phyloP scores from a whole-genome alignment of 1,140 invertebrate genomes.

The Phortica variegata region DNA sequence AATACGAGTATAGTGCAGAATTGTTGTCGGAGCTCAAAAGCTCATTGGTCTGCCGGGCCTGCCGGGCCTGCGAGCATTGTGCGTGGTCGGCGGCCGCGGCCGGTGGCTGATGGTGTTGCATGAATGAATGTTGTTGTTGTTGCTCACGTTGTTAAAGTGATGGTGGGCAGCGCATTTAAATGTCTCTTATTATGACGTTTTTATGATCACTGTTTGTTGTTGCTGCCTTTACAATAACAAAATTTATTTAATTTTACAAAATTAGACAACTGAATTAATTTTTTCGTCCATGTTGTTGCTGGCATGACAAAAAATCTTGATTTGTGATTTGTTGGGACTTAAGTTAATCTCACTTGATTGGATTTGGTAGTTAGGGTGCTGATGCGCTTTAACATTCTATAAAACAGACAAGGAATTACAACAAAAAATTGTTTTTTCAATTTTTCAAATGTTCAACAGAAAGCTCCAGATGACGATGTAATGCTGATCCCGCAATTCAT shows the following conservation, averaged over 20 bases:
- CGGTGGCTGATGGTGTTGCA: background rate
- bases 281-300: slow-evolving; percentile 35
- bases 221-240: slow-evolving; percentile 25
- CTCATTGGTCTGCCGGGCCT: slow-evolving; percentile 2
- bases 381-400: no score
- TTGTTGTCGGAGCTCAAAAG: slow-evolving; percentile 11
- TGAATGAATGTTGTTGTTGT: background rate
- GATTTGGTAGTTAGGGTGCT: slow-evolving; percentile 18
- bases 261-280: slow-evolving; percentile 55
- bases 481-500: no score
- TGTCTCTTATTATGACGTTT: background rate
- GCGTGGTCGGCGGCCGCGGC: background rate
- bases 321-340: slow-evolving; percentile 39
- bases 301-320: slow-evolving; percentile 53
- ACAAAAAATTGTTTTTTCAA: background rate
- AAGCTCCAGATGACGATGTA: no score
- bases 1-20: slow-evolving; percentile 28
- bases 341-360: slow-evolving; percentile 17
- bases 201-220: background rate
- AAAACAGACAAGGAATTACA: slow-evolving; percentile 1
- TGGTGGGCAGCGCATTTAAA: slow-evolving; percentile 17
- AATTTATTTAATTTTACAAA: slow-evolving; percentile 30
- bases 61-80: slow-evolving; percentile 2
- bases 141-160: background rate
- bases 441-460: background rate